Evolutionary conservation across 1,140 invertebrate species (phyloP), one percentile per base, ranked within the genome.

Genomic region (Aphelenchoides fujianensis): DNA sequence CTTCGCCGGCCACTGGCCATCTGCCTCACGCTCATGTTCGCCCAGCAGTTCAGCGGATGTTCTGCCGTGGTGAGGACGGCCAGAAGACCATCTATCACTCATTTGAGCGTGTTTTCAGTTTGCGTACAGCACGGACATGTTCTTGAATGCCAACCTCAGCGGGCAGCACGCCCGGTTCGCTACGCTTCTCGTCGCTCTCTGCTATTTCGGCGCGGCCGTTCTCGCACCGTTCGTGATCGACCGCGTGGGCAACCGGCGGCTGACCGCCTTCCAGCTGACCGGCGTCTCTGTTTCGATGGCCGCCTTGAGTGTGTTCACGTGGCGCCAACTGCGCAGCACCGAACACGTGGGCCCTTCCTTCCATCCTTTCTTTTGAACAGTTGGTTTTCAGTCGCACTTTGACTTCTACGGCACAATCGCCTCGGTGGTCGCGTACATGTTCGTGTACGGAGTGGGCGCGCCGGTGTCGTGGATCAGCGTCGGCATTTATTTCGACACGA

Each of bases 1-100:
- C 63, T 84, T 3, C 69, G 81, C 35, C 37, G 78, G 2, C 78
- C 82, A 2, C 57, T 82, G n/a, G 41, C 62, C 7, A 74, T 81
- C 1, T 75, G 80, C 12, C 63, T 82, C 27, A 9, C 79, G 7
- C 78, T 84, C 12, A 83, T 83, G 81, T 70, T 83, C 35, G 80
- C 82, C n/a, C 81, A 83, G 59, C 81, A 83, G 64, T 83, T 83
- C 61, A 84, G 80, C 23, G 81, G 81, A 34, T 83, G 81, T 61
- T 74, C 75, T 1, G 81, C 81, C 3, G 81, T 83, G 34, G n/a
- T n/a, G n/a, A n/a, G n/a, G n/a, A n/a, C n/a, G n/a, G n/a, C n/a
- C n/a, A n/a, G n/a, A n/a, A n/a, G n/a, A n/a, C n/a, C n/a, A n/a
- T n/a, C n/a, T n/a, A n/a, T n/a, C n/a, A n/a, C n/a, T n/a, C n/a